phyloP scores from a whole-genome alignment of 35 echinoderm and acorn worm genomes.

The Patiria miniata region DNA sequence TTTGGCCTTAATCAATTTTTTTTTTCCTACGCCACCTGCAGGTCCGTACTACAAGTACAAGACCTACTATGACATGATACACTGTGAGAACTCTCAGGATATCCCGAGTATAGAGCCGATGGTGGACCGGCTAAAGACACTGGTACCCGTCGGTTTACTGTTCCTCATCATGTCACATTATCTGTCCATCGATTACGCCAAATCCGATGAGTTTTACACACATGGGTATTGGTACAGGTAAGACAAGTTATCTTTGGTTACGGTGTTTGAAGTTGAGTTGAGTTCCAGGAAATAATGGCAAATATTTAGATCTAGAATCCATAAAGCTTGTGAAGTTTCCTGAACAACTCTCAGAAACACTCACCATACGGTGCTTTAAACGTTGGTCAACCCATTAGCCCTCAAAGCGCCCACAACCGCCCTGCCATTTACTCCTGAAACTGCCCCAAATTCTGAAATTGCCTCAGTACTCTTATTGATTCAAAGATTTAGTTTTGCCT shows the following conservation, averaged over 20 bases:
- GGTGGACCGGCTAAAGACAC: slow-evolving; percentile 56
- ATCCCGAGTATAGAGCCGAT: slow-evolving; percentile 70
- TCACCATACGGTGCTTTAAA: no score
- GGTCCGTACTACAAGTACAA: slow-evolving; percentile 98
- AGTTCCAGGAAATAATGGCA: no score
- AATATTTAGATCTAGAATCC: no score
- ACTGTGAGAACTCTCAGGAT: slow-evolving; percentile 50
- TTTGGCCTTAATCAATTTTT: neutral
- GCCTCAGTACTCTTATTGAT: no score
- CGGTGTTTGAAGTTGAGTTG: no score
- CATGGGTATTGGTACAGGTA: slow-evolving; percentile 77
- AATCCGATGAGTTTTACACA: slow-evolving; percentile 81
- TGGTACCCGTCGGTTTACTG: slow-evolving; percentile 45
- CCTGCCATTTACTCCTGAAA: no score
- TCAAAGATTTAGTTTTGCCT: no score
- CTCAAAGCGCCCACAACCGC: no score
- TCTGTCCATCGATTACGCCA: slow-evolving; percentile 64
- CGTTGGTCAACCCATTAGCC: no score
- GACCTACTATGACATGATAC: slow-evolving; percentile 80
- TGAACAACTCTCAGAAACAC: no score
- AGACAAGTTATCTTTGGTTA: neutral
- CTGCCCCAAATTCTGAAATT: no score
- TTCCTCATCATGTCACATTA: slow-evolving; percentile 82
- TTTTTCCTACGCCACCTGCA: neutral
- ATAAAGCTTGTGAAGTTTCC: no score